Percentiles rank a stretch among this genome's conserved stretches.
Evolutionary conservation across 2,113 vertebrate genomes (phyloP).

Genomic region (Gulo gulo): DNA sequence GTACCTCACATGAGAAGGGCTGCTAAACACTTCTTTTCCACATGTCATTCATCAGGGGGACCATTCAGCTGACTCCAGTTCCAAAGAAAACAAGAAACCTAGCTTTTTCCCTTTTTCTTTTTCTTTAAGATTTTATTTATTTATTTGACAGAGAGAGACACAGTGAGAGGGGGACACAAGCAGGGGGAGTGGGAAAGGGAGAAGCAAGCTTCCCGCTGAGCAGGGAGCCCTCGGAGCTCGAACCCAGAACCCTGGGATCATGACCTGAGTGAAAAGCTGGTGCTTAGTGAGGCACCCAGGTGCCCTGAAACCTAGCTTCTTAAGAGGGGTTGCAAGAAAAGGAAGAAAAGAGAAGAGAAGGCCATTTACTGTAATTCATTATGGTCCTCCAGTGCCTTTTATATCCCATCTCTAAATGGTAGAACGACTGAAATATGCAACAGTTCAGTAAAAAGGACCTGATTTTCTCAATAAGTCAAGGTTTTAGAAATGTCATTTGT

Average conservation of each 20-base stretch:
- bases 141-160: too few relatives aligned
- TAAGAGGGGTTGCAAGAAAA: background rate
- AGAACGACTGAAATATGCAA: slow-evolving; percentile 12
- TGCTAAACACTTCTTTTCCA: background rate
- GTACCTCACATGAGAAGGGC: background rate
- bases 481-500: slow-evolving; percentile 32
- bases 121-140: too few relatives aligned
- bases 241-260: too few relatives aligned
- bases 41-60: rapidly evolving
- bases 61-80: background rate
- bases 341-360: background rate
- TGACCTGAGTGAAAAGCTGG: too few relatives aligned
- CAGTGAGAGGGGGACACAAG: too few relatives aligned
- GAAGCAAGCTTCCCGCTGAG: too few relatives aligned
- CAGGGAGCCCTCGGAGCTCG: too few relatives aligned
- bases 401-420: background rate
- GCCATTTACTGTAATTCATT: background rate
- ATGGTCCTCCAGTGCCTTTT: background rate
- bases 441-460: slow-evolving; percentile 24
- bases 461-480: background rate
- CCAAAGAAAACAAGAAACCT: background rate
- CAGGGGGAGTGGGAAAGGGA: too few relatives aligned
- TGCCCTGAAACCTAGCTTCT: background rate
- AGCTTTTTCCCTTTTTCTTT: background rate
- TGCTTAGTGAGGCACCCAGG: too few relatives aligned